phyloP scores from a whole-genome alignment of 2,113 vertebrate species.

The Paracanthobrama guichenoti region DNA sequence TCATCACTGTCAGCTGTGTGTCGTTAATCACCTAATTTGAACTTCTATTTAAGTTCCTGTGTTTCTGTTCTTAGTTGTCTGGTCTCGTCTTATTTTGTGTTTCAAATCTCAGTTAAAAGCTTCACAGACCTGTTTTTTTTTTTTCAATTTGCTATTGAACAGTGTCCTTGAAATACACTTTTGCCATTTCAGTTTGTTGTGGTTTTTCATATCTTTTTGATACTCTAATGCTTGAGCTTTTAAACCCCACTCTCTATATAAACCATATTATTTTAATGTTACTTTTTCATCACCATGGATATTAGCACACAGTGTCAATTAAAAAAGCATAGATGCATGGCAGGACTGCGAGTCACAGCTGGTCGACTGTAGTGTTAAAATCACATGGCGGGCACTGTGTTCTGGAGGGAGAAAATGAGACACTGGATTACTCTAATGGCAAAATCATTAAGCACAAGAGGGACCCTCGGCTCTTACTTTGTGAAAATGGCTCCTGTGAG shows the following conservation, averaged over 20 bases:
- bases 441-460: conserved; percentile 47
- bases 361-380: conserved; percentile 17
- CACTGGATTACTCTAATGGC: conserved; percentile 47
- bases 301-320: background rate
- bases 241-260: background rate
- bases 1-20: no score
- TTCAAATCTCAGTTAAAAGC: background rate
- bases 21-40: no score
- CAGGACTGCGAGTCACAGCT: background rate
- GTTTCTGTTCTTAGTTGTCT: no score
- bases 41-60: no score
- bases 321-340: conserved; percentile 14
- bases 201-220: background rate
- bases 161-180: background rate
- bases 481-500: conserved; percentile 40
- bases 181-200: background rate
- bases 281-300: background rate
- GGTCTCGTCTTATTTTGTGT: no score
- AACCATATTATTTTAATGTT: background rate
- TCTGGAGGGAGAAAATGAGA: conserved; percentile 38
- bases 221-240: background rate
- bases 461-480: conserved; percentile 25
- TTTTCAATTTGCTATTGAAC: background rate
- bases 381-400: background rate
- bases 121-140: background rate